A percentile compares a stretch with the other conserved stretches of the same genome.
Evolutionary conservation across 1,140 invertebrate genomes (phyloP).

Genomic region (Diabrotica undecimpunctata): DNA sequence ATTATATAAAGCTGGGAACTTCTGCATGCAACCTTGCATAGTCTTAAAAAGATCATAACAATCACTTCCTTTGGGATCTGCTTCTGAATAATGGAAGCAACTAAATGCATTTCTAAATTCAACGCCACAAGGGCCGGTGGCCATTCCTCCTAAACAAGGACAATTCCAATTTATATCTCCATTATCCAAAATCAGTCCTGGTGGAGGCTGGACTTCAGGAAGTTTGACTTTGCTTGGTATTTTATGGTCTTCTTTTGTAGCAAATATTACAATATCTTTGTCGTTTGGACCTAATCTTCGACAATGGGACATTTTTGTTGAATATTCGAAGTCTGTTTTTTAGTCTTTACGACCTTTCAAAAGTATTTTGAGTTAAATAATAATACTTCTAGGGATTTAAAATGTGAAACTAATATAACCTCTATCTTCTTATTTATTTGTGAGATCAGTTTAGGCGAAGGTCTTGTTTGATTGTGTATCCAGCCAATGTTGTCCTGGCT

Average conservation of each 20-base stretch:
- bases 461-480: too few relatives aligned
- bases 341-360: not conserved
- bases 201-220: conserved; percentile 67
- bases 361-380: too few relatives aligned
- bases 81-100: conserved; percentile 85
- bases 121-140: conserved; percentile 89
- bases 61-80: conserved; percentile 69
- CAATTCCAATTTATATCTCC: conserved; percentile 97
- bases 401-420: too few relatives aligned
- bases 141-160: conserved; percentile 93
- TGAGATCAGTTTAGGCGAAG: too few relatives aligned
- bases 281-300: conserved; percentile 54
- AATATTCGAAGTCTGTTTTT: not conserved
- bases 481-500: too few relatives aligned
- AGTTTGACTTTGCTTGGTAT: conserved; percentile 68
- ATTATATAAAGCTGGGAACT: conserved; percentile 85
- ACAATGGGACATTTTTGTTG: conserved; percentile 50
- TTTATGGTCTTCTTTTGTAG: conserved; percentile 74
- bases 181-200: conserved; percentile 79
- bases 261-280: conserved; percentile 84
- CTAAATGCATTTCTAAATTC: conserved; percentile 91
- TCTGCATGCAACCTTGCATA: conserved; percentile 90
- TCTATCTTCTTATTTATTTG: too few relatives aligned
- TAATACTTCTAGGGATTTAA: too few relatives aligned
- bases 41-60: conserved; percentile 85